Conservation (phyloP, 2,888 invertebrate genomes). For the Quadriops clusia region DNA sequence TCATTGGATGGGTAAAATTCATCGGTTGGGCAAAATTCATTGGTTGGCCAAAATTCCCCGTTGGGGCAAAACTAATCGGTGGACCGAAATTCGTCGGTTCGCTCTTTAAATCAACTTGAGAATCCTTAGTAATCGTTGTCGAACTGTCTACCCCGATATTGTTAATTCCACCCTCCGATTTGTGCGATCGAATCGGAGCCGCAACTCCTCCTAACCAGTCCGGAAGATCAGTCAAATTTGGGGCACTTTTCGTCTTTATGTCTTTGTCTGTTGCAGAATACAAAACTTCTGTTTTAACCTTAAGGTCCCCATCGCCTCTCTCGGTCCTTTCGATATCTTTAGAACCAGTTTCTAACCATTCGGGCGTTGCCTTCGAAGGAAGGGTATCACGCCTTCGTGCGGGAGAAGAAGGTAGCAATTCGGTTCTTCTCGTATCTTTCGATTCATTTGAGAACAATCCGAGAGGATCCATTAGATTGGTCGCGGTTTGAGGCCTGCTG, state of each 20-base stretch:
- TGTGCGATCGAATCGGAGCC: conserved; percentile 14
- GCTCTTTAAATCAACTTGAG: no score
- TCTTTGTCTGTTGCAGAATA: conserved; percentile 20
- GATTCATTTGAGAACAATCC: conserved; percentile 37
- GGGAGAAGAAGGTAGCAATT: conserved; percentile 9
- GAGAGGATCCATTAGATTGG: conserved; percentile 43
- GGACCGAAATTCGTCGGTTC: no score
- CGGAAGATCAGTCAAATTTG: conserved; percentile 22
- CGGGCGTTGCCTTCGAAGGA: no score
- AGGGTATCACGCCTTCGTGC: background rate
- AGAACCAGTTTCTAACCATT: no score
- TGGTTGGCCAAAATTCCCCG: no score
- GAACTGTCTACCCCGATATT: no score
- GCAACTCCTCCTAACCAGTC: conserved; percentile 27
- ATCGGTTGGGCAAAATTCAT: no score
- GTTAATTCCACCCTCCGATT: no score
- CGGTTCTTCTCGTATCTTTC: conserved; percentile 7
- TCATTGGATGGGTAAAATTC: no score
- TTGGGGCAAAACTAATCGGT: no score
- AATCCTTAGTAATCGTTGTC: no score
- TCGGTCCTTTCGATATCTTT: conserved; percentile 6
- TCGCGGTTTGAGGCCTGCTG: conserved; percentile 16
- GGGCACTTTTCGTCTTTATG: conserved; percentile 17
- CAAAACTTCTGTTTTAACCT: conserved; percentile 24
- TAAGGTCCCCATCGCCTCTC: conserved; percentile 17